Conservation (phyloP, 2,797 vertebrate genomes). For the Tauraco hartlaubi region DNA sequence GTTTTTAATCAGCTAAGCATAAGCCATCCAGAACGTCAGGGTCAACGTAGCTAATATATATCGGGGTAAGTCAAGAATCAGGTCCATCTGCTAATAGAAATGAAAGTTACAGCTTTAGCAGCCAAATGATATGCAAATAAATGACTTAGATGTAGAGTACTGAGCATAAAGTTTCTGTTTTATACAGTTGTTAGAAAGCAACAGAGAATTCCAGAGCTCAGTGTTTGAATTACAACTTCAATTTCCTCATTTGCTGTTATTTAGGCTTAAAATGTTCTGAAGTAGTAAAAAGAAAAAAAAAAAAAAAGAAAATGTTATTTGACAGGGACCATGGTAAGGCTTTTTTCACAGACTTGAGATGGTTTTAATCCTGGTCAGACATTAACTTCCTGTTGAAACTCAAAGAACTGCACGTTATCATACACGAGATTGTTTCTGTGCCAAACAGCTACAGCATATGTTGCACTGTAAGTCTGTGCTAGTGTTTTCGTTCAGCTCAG, state of each 20-base stretch:
- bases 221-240: neutral
- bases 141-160: neutral
- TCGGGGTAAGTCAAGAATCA: neutral
- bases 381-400: neutral
- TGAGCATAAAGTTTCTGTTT: neutral
- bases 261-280: neutral
- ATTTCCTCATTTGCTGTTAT: neutral
- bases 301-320: neutral
- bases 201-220: accelerated
- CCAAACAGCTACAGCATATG: neutral
- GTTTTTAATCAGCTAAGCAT: neutral
- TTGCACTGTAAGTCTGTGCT: neutral
- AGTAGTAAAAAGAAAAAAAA: neutral
- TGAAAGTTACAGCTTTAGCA: neutral
- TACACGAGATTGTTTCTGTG: neutral
- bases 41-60: neutral
- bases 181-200: neutral
- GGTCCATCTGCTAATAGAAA: neutral
- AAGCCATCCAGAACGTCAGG: neutral
- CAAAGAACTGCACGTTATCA: neutral
- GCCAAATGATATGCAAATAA: neutral
- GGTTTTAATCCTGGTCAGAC: neutral
- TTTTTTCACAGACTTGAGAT: neutral
- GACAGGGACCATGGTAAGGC: neutral
- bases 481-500: neutral